phyloP scores from a whole-genome alignment of 2,888 invertebrate species.

The Palloptera scutellata region DNA sequence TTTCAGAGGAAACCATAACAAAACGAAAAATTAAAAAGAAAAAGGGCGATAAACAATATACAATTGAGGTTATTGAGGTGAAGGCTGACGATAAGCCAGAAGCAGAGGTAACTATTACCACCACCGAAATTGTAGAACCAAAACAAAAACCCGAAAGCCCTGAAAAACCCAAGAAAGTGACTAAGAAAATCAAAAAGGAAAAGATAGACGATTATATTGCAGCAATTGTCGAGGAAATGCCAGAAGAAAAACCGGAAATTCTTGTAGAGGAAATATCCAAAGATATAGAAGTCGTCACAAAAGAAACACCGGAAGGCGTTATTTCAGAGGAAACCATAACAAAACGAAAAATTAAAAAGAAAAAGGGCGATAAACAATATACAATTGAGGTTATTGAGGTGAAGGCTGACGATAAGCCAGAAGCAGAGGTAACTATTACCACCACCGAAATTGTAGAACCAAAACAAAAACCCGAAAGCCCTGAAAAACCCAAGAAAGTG shows the following conservation, averaged over 20 bases:
- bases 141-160: constrained; percentile 21
- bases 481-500: constrained; percentile 47
- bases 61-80: constrained; percentile 36
- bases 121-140: constrained; percentile 42
- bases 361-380: constrained; percentile 63
- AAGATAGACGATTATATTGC: constrained; percentile 56
- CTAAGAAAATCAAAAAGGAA: constrained; percentile 48
- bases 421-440: constrained; percentile 63
- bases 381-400: constrained; percentile 62
- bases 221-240: constrained; percentile 52
- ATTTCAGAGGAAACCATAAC: constrained; percentile 55
- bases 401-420: constrained; percentile 61
- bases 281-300: constrained; percentile 20
- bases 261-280: constrained; percentile 2
- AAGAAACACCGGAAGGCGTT: constrained; percentile 42
- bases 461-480: constrained; percentile 36
- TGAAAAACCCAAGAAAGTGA: constrained; percentile 40
- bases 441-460: constrained; percentile 54
- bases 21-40: constrained; percentile 41
- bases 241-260: constrained; percentile 26
- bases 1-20: constrained; percentile 31
- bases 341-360: constrained; percentile 62
- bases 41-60: constrained; percentile 40
- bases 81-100: constrained; percentile 28
- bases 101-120: constrained; percentile 55